Evolutionary conservation across 2,888 invertebrate species (phyloP).

Genomic region (Tetragonisca angustula): DNA sequence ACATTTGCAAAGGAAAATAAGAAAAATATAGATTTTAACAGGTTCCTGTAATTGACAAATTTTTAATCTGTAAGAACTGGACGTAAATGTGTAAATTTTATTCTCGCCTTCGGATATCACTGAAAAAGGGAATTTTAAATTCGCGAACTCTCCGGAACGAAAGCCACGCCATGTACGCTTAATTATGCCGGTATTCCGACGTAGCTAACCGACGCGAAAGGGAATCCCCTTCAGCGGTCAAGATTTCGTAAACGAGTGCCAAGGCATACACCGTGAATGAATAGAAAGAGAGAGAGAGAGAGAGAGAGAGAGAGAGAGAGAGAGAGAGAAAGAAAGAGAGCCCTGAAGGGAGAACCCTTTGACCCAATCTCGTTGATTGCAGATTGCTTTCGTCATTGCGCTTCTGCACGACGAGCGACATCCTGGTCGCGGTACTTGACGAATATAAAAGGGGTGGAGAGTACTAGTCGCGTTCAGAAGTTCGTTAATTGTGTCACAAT

Average conservation of each 20-base stretch:
- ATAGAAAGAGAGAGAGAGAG: constrained; percentile 16
- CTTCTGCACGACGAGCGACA: constrained; percentile 22
- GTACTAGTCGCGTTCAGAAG: constrained; percentile 2
- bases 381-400: constrained; percentile 49
- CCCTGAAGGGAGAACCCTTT: constrained; percentile 36
- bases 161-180: not conserved
- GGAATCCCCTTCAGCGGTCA: constrained; percentile 23
- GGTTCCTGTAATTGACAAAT: not conserved
- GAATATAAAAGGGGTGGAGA: constrained; percentile 7
- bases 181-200: constrained; percentile 5
- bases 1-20: too few relatives aligned
- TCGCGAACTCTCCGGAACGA: not conserved
- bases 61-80: not conserved
- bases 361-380: constrained; percentile 50
- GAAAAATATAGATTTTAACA: not conserved
- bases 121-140: too few relatives aligned
- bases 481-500: not conserved
- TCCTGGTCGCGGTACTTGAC: constrained; percentile 26
- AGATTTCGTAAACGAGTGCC: constrained; percentile 42
- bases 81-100: not conserved
- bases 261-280: constrained; percentile 29
- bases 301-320: constrained; percentile 6
- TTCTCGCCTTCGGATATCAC: not conserved
- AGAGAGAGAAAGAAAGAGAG: constrained; percentile 7
- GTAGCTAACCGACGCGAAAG: not conserved